phyloP scores from a whole-genome alignment of 92 coral and sea anemone genomes.

The Umimayanthus chanpuru region DNA sequence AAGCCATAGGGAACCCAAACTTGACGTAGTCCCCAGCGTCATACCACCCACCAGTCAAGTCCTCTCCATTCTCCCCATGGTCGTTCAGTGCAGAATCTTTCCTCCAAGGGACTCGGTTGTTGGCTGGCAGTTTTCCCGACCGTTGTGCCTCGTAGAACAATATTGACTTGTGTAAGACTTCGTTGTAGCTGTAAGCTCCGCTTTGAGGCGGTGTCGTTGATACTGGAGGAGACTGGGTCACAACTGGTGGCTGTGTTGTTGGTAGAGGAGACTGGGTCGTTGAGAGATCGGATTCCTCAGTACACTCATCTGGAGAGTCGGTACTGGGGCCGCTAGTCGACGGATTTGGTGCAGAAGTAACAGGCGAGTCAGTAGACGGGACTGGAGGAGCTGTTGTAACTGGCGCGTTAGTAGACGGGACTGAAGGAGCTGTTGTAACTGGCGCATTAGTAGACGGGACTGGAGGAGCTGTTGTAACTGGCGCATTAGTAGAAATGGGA shows the following conservation, averaged over 20 bases:
- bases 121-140: conserved; percentile 84
- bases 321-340: conserved; percentile 26
- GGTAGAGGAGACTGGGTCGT: neutral
- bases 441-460: neutral
- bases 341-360: neutral
- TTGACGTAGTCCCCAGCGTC: conserved; percentile 95
- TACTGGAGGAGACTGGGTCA: conserved; percentile 12
- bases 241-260: conserved; percentile 14
- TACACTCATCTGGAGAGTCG: conserved; percentile 18
- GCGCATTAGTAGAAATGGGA: neutral
- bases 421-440: neutral
- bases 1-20: conserved; percentile 99
- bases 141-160: conserved; percentile 96
- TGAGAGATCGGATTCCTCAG: conserved; percentile 4
- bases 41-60: conserved; percentile 94
- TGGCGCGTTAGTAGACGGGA: neutral
- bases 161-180: conserved; percentile 79
- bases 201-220: conserved; percentile 13
- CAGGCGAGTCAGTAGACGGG: neutral
- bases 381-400: neutral
- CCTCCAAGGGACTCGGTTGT: conserved; percentile 89
- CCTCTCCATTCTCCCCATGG: conserved; percentile 69
- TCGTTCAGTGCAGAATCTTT: conserved; percentile 85
- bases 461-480: neutral
- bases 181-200: conserved; percentile 61